Evolutionary conservation across 37 sponge, comb jelly and placozoan genomes (phyloP).

Genomic region (Ephydatia muelleri): DNA sequence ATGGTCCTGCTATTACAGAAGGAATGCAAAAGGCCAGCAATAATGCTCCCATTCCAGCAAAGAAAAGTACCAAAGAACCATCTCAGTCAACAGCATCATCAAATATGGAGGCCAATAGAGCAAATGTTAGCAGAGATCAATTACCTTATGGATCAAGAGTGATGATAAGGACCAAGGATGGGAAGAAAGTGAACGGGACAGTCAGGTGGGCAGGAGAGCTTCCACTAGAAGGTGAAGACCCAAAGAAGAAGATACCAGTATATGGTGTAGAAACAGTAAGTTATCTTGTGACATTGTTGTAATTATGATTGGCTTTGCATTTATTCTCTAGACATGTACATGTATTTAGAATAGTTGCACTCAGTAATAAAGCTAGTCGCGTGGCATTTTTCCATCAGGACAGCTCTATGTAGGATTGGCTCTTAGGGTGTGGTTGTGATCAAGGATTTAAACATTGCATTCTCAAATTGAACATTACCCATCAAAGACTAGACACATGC

Average conservation of each 20-base stretch:
- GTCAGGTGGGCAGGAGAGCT: conserved; percentile 49
- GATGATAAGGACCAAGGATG: conserved; percentile 37
- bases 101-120: background rate
- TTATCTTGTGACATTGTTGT: too few relatives aligned
- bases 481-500: too few relatives aligned
- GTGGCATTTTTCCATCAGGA: too few relatives aligned
- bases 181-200: conserved; percentile 5
- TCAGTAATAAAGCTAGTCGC: too few relatives aligned
- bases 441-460: too few relatives aligned
- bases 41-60: background rate
- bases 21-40: background rate
- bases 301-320: too few relatives aligned
- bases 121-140: background rate
- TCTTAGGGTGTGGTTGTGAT: too few relatives aligned
- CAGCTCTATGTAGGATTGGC: too few relatives aligned
- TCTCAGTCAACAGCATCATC: background rate
- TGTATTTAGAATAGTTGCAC: too few relatives aligned
- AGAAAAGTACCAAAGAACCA: background rate
- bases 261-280: conserved; percentile 68
- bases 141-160: background rate
- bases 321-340: too few relatives aligned
- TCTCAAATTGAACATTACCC: too few relatives aligned
- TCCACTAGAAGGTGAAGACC: background rate
- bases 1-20: background rate
- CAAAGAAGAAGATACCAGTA: conserved; percentile 3